Base-by-base conservation (phyloP, 2,888 invertebrate species). In the Ectemnius cavifrons region DNA sequence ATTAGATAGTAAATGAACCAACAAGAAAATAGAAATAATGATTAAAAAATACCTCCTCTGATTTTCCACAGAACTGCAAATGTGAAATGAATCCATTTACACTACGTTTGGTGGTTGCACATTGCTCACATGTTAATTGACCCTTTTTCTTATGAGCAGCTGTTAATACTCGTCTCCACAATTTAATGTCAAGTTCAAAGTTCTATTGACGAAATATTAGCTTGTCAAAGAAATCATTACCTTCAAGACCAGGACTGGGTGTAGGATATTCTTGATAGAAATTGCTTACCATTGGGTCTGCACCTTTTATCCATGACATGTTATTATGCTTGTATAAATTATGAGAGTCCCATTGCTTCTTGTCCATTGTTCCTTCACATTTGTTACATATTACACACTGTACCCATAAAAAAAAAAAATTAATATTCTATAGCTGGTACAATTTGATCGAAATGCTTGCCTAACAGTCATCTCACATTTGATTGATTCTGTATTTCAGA, bases 31-130 rank as follows among this genome's bases (percentile, higher is more conserved):
- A 73, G 63, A 37, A 37, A 37, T 37, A 8, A 37, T 4, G 1
- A 37, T 37, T 37, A 2, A 37, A 37, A 37, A 8, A 58, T 69
- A 78, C 94, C 89, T 92, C 91, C 18, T 92, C 92, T 4, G 92
- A 86, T 89, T 93, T 94, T 18, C 94, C 93, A 84, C 95, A 95
- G 64, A 92, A 92, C 62, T 92, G 87, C 61, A 93, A 88, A 85
- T 95, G 95, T 0, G 94, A 94, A 71, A 93, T 91, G 80, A 93
- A 94, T 27, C 95, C 95, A 45, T 91, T 84, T 2, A 91, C 92
- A 2, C 87, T 94, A 90, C 59, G 89, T 84, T 88, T 90, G 11
- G 62, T 2, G 16, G 23, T 78, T 0, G 91, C 91, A 85, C 95
- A 95, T 66, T 87, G 88, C 75, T 92, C 92, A 85, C 95, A 95